These are phyloP conservation scores for Tortrix viridana DNA, from an alignment of 2,888 invertebrate species.

Conservation along the genomic window DNA sequence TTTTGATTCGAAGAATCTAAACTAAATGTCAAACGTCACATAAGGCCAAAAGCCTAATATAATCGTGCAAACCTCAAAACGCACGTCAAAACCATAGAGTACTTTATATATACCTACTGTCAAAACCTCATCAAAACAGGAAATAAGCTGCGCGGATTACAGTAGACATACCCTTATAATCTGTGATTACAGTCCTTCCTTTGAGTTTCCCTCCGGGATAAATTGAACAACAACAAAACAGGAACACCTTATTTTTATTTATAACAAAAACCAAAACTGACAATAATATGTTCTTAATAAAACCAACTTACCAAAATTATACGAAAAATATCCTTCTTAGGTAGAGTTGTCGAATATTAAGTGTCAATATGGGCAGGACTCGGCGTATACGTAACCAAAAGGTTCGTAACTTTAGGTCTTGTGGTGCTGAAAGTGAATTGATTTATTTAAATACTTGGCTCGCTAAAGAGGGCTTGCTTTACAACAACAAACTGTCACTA, in stretches of 20 bases:
- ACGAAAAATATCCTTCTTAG: background rate
- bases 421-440: constrained; percentile 65
- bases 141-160: too few relatives aligned
- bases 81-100: too few relatives aligned
- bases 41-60: too few relatives aligned
- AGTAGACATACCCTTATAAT: too few relatives aligned
- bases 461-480: constrained; percentile 79
- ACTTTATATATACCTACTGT: too few relatives aligned
- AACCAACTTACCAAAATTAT: background rate
- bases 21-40: background rate
- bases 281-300: background rate
- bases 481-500: constrained; percentile 82
- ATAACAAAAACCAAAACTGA: too few relatives aligned
- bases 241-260: too few relatives aligned
- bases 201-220: too few relatives aligned
- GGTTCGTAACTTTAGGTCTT: constrained; percentile 59
- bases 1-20: background rate
- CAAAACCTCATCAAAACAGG: too few relatives aligned
- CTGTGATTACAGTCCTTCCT: too few relatives aligned
- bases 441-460: constrained; percentile 83
- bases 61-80: too few relatives aligned
- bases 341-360: background rate
- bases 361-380: constrained; percentile 78
- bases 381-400: constrained; percentile 68
- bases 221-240: too few relatives aligned